A percentile compares a stretch with the other conserved stretches of the same genome.
Evolutionary conservation across 2,888 invertebrate genomes (phyloP).

Genomic region (Drosophila koepferae): DNA sequence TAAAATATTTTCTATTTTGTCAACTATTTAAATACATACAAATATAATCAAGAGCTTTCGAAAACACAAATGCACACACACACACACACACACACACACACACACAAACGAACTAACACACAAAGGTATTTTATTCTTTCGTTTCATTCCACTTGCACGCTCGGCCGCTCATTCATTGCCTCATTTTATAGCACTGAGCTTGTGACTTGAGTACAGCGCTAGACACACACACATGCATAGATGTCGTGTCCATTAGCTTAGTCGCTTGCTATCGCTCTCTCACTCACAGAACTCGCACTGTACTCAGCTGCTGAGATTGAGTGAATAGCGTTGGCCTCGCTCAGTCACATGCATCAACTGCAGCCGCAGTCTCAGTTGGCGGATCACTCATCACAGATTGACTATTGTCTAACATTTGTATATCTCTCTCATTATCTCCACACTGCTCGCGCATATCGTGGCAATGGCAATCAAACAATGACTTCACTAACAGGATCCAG

Average conservation of each 20-base stretch:
- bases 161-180: conserved; percentile 41
- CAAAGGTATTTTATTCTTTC: conserved; percentile 1
- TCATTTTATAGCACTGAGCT: conserved; percentile 32
- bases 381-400: conserved; percentile 24
- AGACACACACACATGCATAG: conserved; percentile 1
- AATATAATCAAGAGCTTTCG: conserved; percentile 22
- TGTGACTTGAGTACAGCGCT: not conserved
- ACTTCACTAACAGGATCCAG: conserved; percentile 82
- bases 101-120: not conserved
- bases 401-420: conserved; percentile 29
- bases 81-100: not conserved
- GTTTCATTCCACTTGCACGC: conserved; percentile 16
- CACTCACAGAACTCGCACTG: not conserved
- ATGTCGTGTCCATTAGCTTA: conserved; percentile 15
- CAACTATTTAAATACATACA: conserved; percentile 6
- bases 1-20: not conserved
- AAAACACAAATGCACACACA: conserved; percentile 13
- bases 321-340: conserved; percentile 21
- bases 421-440: conserved; percentile 30
- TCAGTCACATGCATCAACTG: conserved; percentile 19
- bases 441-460: conserved; percentile 19
- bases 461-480: conserved; percentile 11
- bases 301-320: not conserved
- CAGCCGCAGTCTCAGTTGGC: conserved; percentile 8
- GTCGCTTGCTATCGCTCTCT: conserved; percentile 6